These are phyloP conservation scores for Antheraea assamensis DNA, from an alignment of 2,888 invertebrate genomes.

Conservation along the genomic window DNA sequence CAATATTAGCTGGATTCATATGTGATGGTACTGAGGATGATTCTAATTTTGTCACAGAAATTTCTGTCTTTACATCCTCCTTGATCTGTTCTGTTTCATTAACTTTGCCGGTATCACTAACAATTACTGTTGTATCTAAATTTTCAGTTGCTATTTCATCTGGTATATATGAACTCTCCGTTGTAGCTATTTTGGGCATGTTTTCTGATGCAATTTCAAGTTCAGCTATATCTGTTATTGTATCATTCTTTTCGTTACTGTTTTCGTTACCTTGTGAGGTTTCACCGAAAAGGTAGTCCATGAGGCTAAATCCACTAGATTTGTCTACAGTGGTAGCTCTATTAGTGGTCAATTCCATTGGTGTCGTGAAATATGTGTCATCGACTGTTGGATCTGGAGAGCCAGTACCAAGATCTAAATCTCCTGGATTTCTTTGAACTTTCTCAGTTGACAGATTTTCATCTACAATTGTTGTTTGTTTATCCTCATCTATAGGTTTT, in stretches of 20 bases:
- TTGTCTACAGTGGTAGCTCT: conserved; percentile 44
- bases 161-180: conserved; percentile 66
- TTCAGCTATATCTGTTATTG: conserved; percentile 39
- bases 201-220: conserved; percentile 50
- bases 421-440: conserved; percentile 53
- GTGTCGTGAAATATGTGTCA: conserved; percentile 52
- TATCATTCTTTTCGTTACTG: conserved; percentile 35
- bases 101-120: conserved; percentile 31
- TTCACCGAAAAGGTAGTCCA: conserved; percentile 72
- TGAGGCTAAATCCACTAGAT: conserved; percentile 64
- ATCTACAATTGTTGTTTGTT: conserved; percentile 37
- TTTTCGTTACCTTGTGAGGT: conserved; percentile 52
- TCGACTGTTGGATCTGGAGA: conserved; percentile 67
- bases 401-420: conserved; percentile 69
- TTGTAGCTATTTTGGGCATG: conserved; percentile 55
- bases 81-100: conserved; percentile 34
- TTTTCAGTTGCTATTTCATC: conserved; percentile 67
- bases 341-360: conserved; percentile 52
- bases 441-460: conserved; percentile 48
- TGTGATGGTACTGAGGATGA: conserved; percentile 65
- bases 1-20: conserved; percentile 79
- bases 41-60: conserved; percentile 45
- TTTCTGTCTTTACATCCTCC: conserved; percentile 34
- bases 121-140: conserved; percentile 33
- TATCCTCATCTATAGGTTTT: conserved; percentile 29